phyloP scores from a whole-genome alignment of 2,888 invertebrate species.

The Agrochola litura region DNA sequence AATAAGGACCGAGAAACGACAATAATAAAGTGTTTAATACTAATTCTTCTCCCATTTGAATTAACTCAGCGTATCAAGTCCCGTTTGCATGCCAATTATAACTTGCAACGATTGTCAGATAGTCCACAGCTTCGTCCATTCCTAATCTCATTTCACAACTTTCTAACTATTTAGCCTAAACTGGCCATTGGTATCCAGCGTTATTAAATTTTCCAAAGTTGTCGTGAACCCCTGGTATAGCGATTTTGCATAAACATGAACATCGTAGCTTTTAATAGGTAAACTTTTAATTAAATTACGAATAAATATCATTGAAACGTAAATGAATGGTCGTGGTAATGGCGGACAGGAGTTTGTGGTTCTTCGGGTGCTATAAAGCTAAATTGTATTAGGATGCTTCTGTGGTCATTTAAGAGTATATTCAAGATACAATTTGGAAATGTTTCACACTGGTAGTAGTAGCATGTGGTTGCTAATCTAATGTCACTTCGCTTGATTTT shows the following conservation, averaged over 20 bases:
- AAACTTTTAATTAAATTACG: constrained; percentile 74
- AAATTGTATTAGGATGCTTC: constrained; percentile 12
- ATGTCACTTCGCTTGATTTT: not conserved
- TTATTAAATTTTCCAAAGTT: constrained; percentile 62
- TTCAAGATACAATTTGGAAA: constrained; percentile 5
- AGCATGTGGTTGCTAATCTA: not conserved
- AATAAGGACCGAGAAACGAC: not conserved
- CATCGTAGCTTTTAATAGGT: constrained; percentile 61
- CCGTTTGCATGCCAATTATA: constrained; percentile 39
- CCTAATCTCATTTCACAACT: constrained; percentile 47
- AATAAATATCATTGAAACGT: constrained; percentile 50
- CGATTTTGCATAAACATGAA: constrained; percentile 72
- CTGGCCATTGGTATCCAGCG: constrained; percentile 43
- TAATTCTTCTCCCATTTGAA: not conserved
- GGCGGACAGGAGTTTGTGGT: not conserved
- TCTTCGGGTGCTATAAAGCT: not conserved
- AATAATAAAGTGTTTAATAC: not conserved
- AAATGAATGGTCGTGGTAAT: constrained; percentile 31
- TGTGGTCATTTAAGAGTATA: not conserved
- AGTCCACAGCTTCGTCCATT: constrained; percentile 10
- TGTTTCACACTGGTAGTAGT: not conserved
- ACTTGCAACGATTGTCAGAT: constrained; percentile 23
- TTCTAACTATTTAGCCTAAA: constrained; percentile 40
- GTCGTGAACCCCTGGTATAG: constrained; percentile 23
- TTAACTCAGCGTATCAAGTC: not conserved